Base-by-base conservation (phyloP, 2,113 vertebrate species). In the Sebastes fasciatus region DNA sequence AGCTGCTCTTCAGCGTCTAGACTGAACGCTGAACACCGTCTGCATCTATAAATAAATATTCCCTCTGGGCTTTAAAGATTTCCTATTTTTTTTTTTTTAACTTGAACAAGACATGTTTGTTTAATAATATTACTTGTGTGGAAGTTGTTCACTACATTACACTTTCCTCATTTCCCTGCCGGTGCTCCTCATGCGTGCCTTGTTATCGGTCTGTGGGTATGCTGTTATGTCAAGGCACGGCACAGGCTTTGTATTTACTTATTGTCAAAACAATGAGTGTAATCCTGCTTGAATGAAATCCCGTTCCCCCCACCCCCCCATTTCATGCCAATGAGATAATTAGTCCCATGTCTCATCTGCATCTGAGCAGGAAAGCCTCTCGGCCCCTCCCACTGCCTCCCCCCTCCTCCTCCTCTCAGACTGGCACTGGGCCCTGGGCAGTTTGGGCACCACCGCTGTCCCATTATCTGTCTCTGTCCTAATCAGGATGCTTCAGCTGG, bases 311-410 rank as follows among this genome's bases (percentile, higher is more conserved):
- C 12, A n/a, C 63, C 45, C 65, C 48, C 57, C 21, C 21, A 74
- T 66, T 89, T 74, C 67, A 83, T 89, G 81, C 77, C 93, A 89
- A 80, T 92, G 86, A 91, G 91, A 92, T 94, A 92, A 94, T 94
- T 92, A 93, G 91, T 68, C 82, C 86, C 90, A 84, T 86, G 89
- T 94, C 86, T 93, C 86, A 86, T 93, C 83, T 91, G 88, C 86
- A 88, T 93, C 76, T 87, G 85, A 91, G 79, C 57, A 79, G 76
- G 84, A 75, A 70, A 51, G 40, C 74, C 70, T 70, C 51, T 72
- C 8, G 5, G 4, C 46, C 17, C 71, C 76, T 26, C 55, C 48
- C 8, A 8, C 8, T 12, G 42, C 8, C 6, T 54, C 12, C 48
- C n/a, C 23, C 23, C 16, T 8, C 26, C 13, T 61, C 42, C 51